These are phyloP conservation scores for Zeuzera pyrina DNA, from an alignment of 2,888 invertebrate genomes.

Conservation along the genomic window DNA sequence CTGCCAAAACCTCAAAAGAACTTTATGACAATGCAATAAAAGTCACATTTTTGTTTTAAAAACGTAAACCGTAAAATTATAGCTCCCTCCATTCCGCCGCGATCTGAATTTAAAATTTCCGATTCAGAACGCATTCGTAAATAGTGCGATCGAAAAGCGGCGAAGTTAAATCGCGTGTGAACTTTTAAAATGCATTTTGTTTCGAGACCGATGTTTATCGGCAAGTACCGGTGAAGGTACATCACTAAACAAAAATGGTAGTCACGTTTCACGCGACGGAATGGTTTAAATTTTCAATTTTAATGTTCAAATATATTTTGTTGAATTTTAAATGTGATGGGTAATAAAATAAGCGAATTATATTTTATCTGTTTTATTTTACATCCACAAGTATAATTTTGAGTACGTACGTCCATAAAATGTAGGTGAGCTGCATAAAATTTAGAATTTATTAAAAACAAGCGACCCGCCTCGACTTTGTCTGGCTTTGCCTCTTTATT, in stretches of 20 bases:
- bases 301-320: constrained; percentile 5
- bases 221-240: constrained; percentile 45
- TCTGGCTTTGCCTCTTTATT: too few relatives aligned
- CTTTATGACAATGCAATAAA: constrained; percentile 13
- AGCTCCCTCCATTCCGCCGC: constrained; percentile 44
- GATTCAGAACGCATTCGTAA: constrained; percentile 44
- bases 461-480: too few relatives aligned
- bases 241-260: constrained; percentile 34
- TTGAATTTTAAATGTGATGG: too few relatives aligned
- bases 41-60: constrained; percentile 8
- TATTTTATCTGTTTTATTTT: too few relatives aligned
- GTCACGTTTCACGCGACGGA: constrained; percentile 47
- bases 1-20: constrained; percentile 10
- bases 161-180: constrained; percentile 61
- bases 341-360: too few relatives aligned
- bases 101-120: constrained; percentile 56
- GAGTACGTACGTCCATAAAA: too few relatives aligned
- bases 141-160: constrained; percentile 42
- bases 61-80: constrained; percentile 27
- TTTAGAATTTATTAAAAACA: too few relatives aligned
- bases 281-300: constrained; percentile 49
- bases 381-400: too few relatives aligned
- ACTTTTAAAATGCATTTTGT: constrained; percentile 50
- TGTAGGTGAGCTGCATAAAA: too few relatives aligned
- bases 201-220: constrained; percentile 47